Percentiles rank a stretch among this genome's conserved stretches.
phyloP scores from a whole-genome alignment of 2,797 vertebrate species.

The Paguma larvata region DNA sequence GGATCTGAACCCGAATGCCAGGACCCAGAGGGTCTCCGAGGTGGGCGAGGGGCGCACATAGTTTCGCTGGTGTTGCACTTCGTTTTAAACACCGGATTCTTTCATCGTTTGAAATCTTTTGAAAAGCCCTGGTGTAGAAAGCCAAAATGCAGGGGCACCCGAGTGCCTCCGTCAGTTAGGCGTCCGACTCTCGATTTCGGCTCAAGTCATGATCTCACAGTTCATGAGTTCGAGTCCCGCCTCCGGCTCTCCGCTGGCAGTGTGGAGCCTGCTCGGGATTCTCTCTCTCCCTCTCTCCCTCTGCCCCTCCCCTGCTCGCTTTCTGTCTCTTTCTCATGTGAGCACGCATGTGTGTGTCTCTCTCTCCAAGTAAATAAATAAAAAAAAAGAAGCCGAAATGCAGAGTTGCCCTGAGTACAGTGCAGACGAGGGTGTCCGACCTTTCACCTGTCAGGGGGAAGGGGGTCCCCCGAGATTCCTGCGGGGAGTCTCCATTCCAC shows the following conservation, averaged over 20 bases:
- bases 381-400: too few species aligned
- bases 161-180: too few species aligned
- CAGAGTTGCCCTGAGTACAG: neutral
- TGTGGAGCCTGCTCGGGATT: too few species aligned
- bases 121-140: neutral
- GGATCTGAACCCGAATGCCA: neutral
- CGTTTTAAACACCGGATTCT: neutral
- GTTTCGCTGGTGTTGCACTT: neutral
- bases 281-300: too few species aligned
- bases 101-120: neutral
- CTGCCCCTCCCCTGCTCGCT: too few species aligned
- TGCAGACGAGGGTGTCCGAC: neutral
- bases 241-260: too few species aligned
- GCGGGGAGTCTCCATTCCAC: fast-evolving
- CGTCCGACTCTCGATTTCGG: too few species aligned
- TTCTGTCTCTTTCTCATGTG: too few species aligned
- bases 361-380: too few species aligned
- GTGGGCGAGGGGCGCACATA: fast-evolving
- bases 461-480: neutral
- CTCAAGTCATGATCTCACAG: too few species aligned
- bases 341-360: too few species aligned
- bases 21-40: neutral
- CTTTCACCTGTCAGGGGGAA: neutral
- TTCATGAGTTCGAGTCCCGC: too few species aligned
- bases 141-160: neutral